Conservation (phyloP, 1,140 invertebrate species). For the Zaprionus lachaisei region DNA sequence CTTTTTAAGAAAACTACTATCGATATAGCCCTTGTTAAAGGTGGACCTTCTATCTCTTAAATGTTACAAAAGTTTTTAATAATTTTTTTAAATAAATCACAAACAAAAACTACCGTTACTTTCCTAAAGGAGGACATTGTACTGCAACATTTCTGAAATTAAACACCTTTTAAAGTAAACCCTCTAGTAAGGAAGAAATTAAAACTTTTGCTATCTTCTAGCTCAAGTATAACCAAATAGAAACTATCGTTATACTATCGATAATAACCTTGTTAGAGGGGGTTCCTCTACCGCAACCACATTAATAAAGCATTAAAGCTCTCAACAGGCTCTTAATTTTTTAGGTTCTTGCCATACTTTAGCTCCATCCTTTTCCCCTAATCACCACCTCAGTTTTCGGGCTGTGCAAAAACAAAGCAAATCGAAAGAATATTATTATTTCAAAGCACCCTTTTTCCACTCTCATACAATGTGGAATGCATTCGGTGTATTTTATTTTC, state of each 20-base stretch:
- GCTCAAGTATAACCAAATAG: background rate
- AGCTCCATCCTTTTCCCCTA: background rate
- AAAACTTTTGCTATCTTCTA: background rate
- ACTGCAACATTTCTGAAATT: no score
- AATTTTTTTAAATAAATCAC: no score
- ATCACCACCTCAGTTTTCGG: conserved; percentile 3
- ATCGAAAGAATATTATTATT: conserved; percentile 53
- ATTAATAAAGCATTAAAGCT: background rate
- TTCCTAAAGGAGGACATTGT: no score
- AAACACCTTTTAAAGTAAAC: no score
- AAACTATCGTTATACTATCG: background rate
- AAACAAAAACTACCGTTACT: no score
- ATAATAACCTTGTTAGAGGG: background rate
- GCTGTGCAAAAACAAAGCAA: conserved; percentile 40
- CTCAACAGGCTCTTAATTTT: background rate
- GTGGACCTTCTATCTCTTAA: no score
- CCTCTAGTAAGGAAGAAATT: no score
- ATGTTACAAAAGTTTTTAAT: no score
- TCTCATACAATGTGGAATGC: conserved; percentile 27
- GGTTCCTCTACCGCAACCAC: background rate
- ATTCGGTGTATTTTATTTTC: conserved; percentile 40
- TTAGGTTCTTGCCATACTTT: background rate
- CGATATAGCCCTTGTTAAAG: no score
- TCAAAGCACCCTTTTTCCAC: conserved; percentile 47
- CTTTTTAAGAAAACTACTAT: no score